Evolutionary conservation across 2,113 vertebrate genomes (phyloP).

Genomic region (Stegastes partitus): DNA sequence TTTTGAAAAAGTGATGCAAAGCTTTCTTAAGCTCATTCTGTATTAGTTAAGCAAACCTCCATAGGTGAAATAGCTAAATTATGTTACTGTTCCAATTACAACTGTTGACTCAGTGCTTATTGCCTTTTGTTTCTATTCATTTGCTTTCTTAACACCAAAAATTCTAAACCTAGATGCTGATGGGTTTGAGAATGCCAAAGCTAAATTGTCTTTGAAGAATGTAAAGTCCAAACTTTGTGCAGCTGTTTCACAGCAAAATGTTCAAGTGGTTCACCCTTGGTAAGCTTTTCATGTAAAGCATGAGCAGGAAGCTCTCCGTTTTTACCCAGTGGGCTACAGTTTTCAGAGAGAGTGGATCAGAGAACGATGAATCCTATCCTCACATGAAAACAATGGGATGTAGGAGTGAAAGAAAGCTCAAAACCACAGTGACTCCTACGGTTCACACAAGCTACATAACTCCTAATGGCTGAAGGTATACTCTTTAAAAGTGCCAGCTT

Average conservation of each 20-base stretch:
- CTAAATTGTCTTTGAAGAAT: not conserved
- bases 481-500: not conserved
- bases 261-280: not conserved
- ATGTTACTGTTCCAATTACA: not conserved
- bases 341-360: slow-evolving; percentile 25
- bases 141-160: too few species aligned
- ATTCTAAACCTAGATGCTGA: not conserved
- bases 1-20: not conserved
- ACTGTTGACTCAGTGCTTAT: not conserved
- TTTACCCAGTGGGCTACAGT: not conserved
- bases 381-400: slow-evolving; percentile 5
- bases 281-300: slow-evolving; percentile 23
- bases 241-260: not conserved
- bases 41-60: not conserved
- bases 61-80: too few species aligned
- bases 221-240: not conserved
- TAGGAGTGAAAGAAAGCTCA: slow-evolving; percentile 16
- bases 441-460: not conserved
- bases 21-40: not conserved
- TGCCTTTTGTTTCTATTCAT: not conserved
- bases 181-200: not conserved
- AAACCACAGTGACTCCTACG: slow-evolving; percentile 18
- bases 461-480: not conserved
- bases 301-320: slow-evolving; percentile 9
- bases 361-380: not conserved